Evolutionary conservation across 1,140 invertebrate genomes (phyloP).

Genomic region (Thaumatotibia leucotreta): DNA sequence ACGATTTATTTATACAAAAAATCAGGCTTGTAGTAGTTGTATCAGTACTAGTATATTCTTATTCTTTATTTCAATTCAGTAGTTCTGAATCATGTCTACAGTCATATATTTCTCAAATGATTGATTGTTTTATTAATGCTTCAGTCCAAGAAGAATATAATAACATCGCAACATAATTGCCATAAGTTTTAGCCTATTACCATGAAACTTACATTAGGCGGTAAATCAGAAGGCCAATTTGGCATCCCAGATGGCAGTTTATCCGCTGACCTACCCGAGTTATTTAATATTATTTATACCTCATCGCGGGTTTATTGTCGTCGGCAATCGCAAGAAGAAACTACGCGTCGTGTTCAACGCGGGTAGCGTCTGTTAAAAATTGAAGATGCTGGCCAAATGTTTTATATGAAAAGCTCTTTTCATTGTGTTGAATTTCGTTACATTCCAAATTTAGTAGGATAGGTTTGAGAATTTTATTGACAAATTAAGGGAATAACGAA

Average conservation of each 20-base stretch:
- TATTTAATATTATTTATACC: constrained; percentile 18
- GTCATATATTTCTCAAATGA: not conserved
- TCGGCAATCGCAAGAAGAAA: constrained; percentile 42
- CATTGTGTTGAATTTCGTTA: too few relatives aligned
- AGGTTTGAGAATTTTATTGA: too few relatives aligned
- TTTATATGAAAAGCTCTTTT: too few relatives aligned
- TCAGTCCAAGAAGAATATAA: not conserved
- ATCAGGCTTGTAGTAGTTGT: too few relatives aligned
- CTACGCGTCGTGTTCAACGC: constrained; percentile 21
- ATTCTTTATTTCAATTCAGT: not conserved
- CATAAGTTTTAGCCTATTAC: not conserved
- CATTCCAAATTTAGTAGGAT: too few relatives aligned
- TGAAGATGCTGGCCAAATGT: not conserved
- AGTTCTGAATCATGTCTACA: not conserved
- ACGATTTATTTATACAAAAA: too few relatives aligned
- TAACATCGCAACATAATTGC: not conserved
- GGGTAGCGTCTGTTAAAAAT: constrained; percentile 23
- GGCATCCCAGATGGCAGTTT: not conserved
- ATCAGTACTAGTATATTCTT: too few relatives aligned
- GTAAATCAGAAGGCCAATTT: not conserved
- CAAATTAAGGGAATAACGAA: too few relatives aligned
- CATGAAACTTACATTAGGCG: not conserved
- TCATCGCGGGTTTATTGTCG: constrained; percentile 27
- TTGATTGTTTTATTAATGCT: not conserved
- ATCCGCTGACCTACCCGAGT: not conserved